Percentiles rank a stretch among this genome's conserved stretches.
Conservation (phyloP, 2,888 invertebrate species). For the Megaustenia siamemsis region DNA sequence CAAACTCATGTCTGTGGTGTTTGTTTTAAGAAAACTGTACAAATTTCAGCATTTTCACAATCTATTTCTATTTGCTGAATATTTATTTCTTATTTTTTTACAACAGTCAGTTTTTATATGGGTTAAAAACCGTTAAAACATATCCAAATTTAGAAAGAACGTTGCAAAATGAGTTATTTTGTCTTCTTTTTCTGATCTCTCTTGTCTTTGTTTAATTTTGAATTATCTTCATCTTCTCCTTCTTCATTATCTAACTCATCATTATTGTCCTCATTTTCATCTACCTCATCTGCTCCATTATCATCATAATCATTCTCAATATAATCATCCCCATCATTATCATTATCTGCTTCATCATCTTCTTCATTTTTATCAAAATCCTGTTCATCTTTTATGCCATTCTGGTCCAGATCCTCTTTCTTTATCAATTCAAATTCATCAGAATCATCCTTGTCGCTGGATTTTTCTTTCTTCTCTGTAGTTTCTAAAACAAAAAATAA, state of each 20-base stretch:
- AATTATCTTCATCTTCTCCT: conserved; percentile 17
- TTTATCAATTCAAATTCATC: conserved; percentile 60
- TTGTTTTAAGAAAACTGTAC: not conserved
- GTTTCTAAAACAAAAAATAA: not conserved
- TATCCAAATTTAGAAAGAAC: not conserved
- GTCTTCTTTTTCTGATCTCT: conserved; percentile 17
- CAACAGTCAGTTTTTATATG: not conserved
- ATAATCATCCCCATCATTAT: conserved; percentile 16
- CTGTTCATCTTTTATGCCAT: conserved; percentile 40
- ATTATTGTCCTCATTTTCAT: conserved; percentile 15
- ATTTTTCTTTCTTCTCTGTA: conserved; percentile 53
- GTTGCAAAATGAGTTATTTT: conserved; percentile 5
- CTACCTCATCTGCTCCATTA: conserved; percentile 34
- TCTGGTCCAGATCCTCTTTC: conserved; percentile 58
- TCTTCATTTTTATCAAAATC: conserved; percentile 19
- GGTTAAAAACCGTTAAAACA: not conserved
- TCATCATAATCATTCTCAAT: conserved; percentile 35
- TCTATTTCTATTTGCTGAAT: not conserved
- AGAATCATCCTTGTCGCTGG: conserved; percentile 58
- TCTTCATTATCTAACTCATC: conserved; percentile 41
- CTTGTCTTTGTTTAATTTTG: not conserved
- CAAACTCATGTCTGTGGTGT: no score
- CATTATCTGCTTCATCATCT: conserved; percentile 14
- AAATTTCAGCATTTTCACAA: not conserved
- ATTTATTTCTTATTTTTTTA: not conserved